Evolutionary conservation across 2,888 invertebrate genomes (phyloP).

Genomic region (Chrysolina oricalcia): DNA sequence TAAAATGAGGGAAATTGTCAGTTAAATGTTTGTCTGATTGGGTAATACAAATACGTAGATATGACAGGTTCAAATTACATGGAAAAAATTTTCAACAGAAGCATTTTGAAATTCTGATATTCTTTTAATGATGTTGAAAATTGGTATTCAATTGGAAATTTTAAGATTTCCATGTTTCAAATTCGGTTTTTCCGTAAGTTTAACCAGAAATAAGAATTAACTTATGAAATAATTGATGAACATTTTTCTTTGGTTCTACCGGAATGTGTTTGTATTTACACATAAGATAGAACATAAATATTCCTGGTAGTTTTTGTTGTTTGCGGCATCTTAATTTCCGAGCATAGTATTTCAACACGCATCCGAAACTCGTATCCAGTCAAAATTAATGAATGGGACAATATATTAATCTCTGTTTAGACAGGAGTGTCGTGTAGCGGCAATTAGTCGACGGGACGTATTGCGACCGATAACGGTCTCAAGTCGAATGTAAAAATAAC

Average conservation of each 20-base stretch:
- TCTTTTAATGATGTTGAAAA: too few species aligned
- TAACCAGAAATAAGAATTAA: too few species aligned
- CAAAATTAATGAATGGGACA: slow-evolving; percentile 62
- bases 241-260: neutral
- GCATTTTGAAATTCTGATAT: too few species aligned
- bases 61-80: too few species aligned
- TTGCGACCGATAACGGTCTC: slow-evolving; percentile 58
- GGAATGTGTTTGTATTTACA: slow-evolving; percentile 1
- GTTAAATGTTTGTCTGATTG: too few species aligned
- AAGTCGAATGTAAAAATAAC: slow-evolving; percentile 45
- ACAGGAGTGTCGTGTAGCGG: slow-evolving; percentile 69
- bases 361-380: slow-evolving; percentile 44
- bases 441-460: slow-evolving; percentile 69
- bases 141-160: too few species aligned
- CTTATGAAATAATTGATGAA: neutral
- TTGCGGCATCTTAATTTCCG: slow-evolving; percentile 42
- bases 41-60: too few species aligned
- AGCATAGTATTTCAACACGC: slow-evolving; percentile 49
- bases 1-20: too few species aligned
- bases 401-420: slow-evolving; percentile 69
- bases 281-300: slow-evolving; percentile 15
- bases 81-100: too few species aligned
- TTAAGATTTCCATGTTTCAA: too few species aligned
- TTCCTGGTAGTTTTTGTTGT: slow-evolving; percentile 12
- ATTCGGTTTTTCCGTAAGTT: too few species aligned